Conservation (phyloP, 1,140 invertebrate genomes). For the Schlechtendalia chinensis region DNA sequence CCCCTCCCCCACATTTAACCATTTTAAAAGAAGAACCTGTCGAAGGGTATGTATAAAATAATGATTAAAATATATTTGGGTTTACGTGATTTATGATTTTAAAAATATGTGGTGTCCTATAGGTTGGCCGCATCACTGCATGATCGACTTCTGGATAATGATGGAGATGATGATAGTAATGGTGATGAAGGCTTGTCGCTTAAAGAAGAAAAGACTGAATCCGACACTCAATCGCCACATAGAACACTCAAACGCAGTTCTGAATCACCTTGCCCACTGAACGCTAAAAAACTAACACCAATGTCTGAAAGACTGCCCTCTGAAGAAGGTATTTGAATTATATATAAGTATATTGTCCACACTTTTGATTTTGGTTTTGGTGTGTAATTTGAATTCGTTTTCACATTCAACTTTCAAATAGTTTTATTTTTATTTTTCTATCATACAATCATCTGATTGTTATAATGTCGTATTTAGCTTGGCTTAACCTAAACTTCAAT, state of each 20-base stretch:
- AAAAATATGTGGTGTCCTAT: conserved; percentile 13
- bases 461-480: conserved; percentile 45
- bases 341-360: conserved; percentile 2
- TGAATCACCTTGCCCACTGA: conserved; percentile 38
- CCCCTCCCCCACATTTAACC: conserved; percentile 56
- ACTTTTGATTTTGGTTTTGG: conserved; percentile 46
- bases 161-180: conserved; percentile 51
- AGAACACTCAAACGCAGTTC: conserved; percentile 43
- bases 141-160: conserved; percentile 68
- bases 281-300: conserved; percentile 40
- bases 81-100: neutral
- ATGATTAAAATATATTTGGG: neutral
- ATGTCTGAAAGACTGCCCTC: conserved; percentile 36
- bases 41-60: conserved; percentile 52
- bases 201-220: conserved; percentile 49
- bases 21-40: conserved; percentile 53
- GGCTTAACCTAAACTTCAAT: conserved; percentile 38
- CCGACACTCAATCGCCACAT: conserved; percentile 38
- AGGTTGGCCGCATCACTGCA: conserved; percentile 77
- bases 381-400: conserved; percentile 45
- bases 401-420: conserved; percentile 41
- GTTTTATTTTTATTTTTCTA: conserved; percentile 17
- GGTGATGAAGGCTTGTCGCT: conserved; percentile 51
- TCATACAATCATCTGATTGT: conserved; percentile 33
- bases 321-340: conserved; percentile 42